These are phyloP conservation scores for Labroides dimidiatus DNA, from an alignment of 2,797 vertebrate genomes.

Conservation along the genomic window DNA sequence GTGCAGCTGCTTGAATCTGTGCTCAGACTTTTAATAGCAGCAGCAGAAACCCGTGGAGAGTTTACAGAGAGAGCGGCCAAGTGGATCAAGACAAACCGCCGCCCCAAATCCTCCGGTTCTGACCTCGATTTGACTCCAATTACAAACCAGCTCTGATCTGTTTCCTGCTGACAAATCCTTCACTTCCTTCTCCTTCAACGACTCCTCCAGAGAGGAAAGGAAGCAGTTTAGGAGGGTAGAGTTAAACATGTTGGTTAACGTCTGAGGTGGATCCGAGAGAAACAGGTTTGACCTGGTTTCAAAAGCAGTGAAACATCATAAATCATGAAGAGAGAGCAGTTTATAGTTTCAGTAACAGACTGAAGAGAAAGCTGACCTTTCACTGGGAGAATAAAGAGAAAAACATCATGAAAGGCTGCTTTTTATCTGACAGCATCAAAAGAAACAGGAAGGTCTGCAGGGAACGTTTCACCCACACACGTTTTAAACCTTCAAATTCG, in stretches of 20 bases:
- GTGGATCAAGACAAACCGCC: slow-evolving; percentile 14
- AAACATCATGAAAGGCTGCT: background rate
- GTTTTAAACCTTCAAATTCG: no score
- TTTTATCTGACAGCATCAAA: background rate
- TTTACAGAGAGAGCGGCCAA: slow-evolving; percentile 7
- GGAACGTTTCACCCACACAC: background rate
- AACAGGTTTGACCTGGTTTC: slow-evolving; percentile 26
- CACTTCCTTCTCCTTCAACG: slow-evolving; percentile 36
- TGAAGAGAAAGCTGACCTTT: background rate
- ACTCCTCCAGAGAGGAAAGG: slow-evolving; percentile 23
- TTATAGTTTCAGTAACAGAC: background rate
- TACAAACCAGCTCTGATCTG: slow-evolving; percentile 36
- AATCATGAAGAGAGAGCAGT: background rate
- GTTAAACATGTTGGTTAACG: slow-evolving; percentile 33
- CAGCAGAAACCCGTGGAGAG: background rate
- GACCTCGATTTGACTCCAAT: slow-evolving; percentile 47
- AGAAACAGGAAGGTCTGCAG: slow-evolving; percentile 9
- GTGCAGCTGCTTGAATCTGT: slow-evolving; percentile 1
- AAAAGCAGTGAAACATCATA: background rate
- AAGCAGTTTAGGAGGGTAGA: slow-evolving; percentile 16
- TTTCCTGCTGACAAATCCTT: slow-evolving; percentile 52
- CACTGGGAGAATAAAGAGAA: background rate
- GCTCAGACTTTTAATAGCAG: slow-evolving; percentile 10
- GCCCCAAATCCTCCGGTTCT: slow-evolving; percentile 38
- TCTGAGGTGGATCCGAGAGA: slow-evolving; percentile 11